Evolutionary conservation across 2,113 vertebrate species (phyloP), one percentile per base, ranked within the genome.

Genomic region (Turnix velox): DNA sequence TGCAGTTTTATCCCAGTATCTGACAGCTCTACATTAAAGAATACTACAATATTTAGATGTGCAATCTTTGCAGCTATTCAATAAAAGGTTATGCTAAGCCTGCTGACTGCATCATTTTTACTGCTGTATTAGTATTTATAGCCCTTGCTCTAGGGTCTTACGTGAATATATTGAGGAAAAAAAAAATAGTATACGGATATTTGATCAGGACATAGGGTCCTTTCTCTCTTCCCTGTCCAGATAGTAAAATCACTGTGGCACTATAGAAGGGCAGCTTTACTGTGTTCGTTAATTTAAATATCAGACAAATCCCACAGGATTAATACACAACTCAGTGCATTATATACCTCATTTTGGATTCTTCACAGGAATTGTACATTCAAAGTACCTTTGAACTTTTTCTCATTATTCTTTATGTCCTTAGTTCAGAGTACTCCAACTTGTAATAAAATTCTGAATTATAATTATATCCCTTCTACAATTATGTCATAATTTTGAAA

Each of bases 201-300:
- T 39, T 35, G 22, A 37, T 3, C 12, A 39, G 18, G 30, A 33
- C 1, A 2, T 3, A 45, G 6, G 3, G 11, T 12, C 19, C 28
- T 49, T 8, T 23, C 4, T 2, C 15, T 20, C 23, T 4, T n/a
- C 28, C 28, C 25, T 10, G 2, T 33, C 27, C 11, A 63, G 27
- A 17, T 33, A 74, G 1, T 7, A 71, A 37, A 16, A 35, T 42
- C 33, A 59, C 10, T 52, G 57, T 33, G 11, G 10, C 16, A 46
- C 27, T 39, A 5, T 0, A 71, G 4, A 69, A 69, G 2, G 37
- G 6, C 4, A 2, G 10, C 18, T 35, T 63, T 35, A 65, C 11
- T 35, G 3, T 5, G 5, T 37, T 62, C 45, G 33, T 51, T 75
- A 39, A 68, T 81, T 84, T 65, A 37, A 48, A 25, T 35, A 58